These are phyloP conservation scores for Vidua macroura DNA, from an alignment of 2,113 vertebrate species.

Conservation along the genomic window DNA sequence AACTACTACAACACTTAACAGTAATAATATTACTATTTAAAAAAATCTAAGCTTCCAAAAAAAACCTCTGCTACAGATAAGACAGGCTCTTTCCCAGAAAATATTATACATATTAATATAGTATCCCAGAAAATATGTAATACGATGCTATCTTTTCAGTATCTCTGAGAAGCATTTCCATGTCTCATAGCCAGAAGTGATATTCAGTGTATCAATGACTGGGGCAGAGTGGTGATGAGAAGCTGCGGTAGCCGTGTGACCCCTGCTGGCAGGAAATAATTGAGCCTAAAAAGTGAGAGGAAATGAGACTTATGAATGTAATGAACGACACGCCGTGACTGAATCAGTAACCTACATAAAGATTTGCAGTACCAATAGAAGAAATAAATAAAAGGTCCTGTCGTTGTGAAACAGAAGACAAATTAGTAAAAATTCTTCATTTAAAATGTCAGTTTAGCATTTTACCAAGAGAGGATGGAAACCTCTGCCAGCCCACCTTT, in stretches of 20 bases:
- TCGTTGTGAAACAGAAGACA: neutral
- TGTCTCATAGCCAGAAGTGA: neutral
- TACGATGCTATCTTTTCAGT: neutral
- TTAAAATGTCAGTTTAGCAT: neutral
- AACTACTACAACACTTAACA: neutral
- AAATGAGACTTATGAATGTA: neutral
- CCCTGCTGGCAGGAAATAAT: slow-evolving; percentile 19
- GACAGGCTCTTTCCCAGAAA: neutral
- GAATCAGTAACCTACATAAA: neutral
- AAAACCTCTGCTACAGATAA: neutral
- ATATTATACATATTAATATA: neutral
- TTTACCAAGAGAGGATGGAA: neutral
- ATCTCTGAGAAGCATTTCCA: neutral
- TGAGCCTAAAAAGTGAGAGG: neutral
- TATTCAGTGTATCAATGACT: neutral
- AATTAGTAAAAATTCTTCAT: neutral
- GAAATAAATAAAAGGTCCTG: neutral
- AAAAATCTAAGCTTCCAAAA: neutral
- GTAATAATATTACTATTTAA: neutral
- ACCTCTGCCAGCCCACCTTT: neutral
- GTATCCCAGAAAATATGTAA: neutral
- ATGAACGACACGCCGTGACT: neutral
- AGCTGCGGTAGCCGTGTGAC: neutral
- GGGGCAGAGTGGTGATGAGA: rapidly evolving
- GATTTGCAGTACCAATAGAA: neutral